Evolutionary conservation across 2,888 invertebrate genomes (phyloP).

Genomic region (Drosophila prostipennis): DNA sequence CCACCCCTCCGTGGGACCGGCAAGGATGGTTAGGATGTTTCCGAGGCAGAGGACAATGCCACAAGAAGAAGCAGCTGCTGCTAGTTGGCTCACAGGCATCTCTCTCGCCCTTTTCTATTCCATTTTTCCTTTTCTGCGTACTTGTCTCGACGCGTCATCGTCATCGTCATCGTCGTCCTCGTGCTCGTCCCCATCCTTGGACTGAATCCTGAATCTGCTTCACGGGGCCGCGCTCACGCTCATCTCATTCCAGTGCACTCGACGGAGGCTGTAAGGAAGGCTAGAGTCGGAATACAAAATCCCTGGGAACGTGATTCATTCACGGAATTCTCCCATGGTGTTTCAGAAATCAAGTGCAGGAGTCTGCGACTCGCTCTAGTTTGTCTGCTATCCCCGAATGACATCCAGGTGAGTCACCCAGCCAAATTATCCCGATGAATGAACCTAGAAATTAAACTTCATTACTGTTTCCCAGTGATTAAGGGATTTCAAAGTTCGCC

Average conservation of each 20-base stretch:
- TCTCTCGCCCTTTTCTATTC: constrained; percentile 10
- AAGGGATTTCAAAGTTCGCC: constrained; percentile 1
- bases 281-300: constrained; percentile 9
- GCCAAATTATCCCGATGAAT: constrained; percentile 6
- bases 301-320: constrained; percentile 60
- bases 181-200: constrained; percentile 38
- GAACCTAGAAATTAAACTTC: constrained; percentile 13
- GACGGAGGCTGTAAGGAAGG: constrained; percentile 17
- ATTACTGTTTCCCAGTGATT: constrained; percentile 9
- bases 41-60: constrained; percentile 69
- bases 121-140: constrained; percentile 57
- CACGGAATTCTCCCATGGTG: constrained; percentile 28
- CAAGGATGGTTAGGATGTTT: constrained; percentile 18
- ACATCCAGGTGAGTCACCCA: constrained; percentile 11
- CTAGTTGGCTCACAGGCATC: constrained; percentile 74
- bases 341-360: constrained; percentile 25
- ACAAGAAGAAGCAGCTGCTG: constrained; percentile 60
- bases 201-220: constrained; percentile 49
- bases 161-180: constrained; percentile 45
- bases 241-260: constrained; percentile 59
- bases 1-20: constrained; percentile 59
- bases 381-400: constrained; percentile 9
- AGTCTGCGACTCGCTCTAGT: constrained; percentile 21
- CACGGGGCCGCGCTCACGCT: constrained; percentile 61
- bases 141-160: constrained; percentile 69